Evolutionary conservation across 1,140 invertebrate species (phyloP), one percentile per base, ranked within the genome.

Genomic region (Aculops lycopersici): DNA sequence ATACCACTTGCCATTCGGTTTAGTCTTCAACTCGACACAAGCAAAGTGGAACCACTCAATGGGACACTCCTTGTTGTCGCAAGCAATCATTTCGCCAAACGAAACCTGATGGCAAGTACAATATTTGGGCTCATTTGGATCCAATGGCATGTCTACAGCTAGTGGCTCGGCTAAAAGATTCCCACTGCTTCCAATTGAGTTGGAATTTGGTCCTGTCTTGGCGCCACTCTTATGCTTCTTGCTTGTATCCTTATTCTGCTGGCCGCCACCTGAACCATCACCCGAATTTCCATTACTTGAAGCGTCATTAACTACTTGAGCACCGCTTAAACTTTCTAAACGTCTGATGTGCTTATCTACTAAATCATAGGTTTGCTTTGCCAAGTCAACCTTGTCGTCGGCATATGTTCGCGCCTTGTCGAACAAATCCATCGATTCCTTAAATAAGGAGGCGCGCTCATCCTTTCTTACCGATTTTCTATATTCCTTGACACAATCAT

Each of bases 271-370:
- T n/a, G n/a, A n/a, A n/a, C n/a, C n/a, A 8, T 8, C n/a, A 43
- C 51, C 74, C 39, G 55, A 62, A 63, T 86, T 86, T 50, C 92
- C 84, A 58, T 90, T 84, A 50, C 92, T 78, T 31, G 8, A 8
- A n/a, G 8, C 8, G n/a, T 31, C 24, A 31, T 8, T 8, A 8
- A 8, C n/a, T 8, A 31, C 24, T 31, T 8, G n/a, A 8, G 8
- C 24, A n/a, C n/a, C n/a, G n/a, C n/a, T n/a, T n/a, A n/a, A n/a
- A 31, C n/a, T 31, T 8, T 31, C 24, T n/a, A 31, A 31, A 44
- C 81, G 70, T 46, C 84, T 63, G 47, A 94, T 94, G 55, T 94
- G 84, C 60, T 94, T 94, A 52, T 94, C 86, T n/a, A 92, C 84
- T 55, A 94, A 62, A 61, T 95, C 86, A 56, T 95, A 95, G 0